Conservation (phyloP, 2,113 vertebrate genomes). For the Silurus meridionalis region DNA sequence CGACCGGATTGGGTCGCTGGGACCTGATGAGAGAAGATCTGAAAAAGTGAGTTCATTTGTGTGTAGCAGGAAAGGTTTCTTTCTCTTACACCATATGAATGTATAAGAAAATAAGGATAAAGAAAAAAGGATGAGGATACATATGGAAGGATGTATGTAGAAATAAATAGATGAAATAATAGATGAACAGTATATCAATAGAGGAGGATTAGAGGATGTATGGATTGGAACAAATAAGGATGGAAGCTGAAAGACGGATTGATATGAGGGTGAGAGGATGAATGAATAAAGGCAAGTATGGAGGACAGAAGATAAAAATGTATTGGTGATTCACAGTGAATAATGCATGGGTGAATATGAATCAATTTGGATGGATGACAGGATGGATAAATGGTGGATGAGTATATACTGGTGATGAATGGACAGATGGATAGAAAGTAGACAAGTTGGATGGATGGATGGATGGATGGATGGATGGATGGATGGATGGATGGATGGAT, state of each 20-base stretch:
- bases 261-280: not conserved
- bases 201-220: not conserved
- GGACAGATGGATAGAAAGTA: not conserved
- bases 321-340: not conserved
- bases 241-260: not conserved
- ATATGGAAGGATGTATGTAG: too few relatives aligned
- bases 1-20: constrained; percentile 94
- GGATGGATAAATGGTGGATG: not conserved
- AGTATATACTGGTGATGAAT: not conserved
- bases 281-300: not conserved
- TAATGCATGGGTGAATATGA: not conserved
- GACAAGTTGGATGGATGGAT: not conserved
- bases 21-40: constrained; percentile 94
- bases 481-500: not conserved
- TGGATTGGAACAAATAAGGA: not conserved
- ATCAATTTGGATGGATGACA: not conserved
- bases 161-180: not conserved
- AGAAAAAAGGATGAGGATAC: not conserved
- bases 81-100: not conserved
- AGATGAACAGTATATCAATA: not conserved
- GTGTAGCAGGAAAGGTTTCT: not conserved
- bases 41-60: constrained; percentile 71
- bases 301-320: not conserved
- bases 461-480: not conserved
- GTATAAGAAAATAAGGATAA: not conserved